Evolutionary conservation across 2,113 vertebrate species (phyloP).

Genomic region (Paracanthobrama guichenoti): DNA sequence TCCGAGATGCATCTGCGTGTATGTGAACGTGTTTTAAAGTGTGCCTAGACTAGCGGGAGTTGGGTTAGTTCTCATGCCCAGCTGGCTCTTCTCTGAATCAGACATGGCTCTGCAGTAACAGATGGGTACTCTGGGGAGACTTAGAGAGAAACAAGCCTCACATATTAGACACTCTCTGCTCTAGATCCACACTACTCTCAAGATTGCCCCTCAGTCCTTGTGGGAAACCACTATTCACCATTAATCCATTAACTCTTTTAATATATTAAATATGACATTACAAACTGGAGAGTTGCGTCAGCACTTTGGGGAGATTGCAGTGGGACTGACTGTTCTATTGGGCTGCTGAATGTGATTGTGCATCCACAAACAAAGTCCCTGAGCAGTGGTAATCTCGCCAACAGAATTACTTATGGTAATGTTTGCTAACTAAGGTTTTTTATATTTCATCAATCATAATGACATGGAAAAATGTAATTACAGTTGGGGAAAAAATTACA

Average conservation of each 20-base stretch:
- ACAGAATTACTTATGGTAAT: not conserved
- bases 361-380: not conserved
- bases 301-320: not conserved
- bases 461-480: not conserved
- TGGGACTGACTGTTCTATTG: not conserved
- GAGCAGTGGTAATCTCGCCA: not conserved
- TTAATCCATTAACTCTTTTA: conserved; percentile 33
- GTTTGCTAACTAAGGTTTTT: not conserved
- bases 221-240: conserved; percentile 12
- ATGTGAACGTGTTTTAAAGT: conserved; percentile 28
- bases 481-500: too few species aligned
- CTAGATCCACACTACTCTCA: conserved; percentile 35
- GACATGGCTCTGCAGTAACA: conserved; percentile 49
- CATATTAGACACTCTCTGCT: conserved; percentile 49
- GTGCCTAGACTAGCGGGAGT: conserved; percentile 38
- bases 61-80: conserved; percentile 73
- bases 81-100: conserved; percentile 52
- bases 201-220: conserved; percentile 23
- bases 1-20: conserved; percentile 16
- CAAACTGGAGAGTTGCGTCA: not conserved
- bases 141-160: conserved; percentile 30
- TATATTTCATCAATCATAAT: not conserved
- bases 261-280: conserved; percentile 19
- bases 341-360: not conserved
- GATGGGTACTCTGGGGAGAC: conserved; percentile 60